A percentile compares a stretch with the other conserved stretches of the same genome.
Evolutionary conservation across 2,113 vertebrate species (phyloP).

Genomic region (Semnornis frantzii): DNA sequence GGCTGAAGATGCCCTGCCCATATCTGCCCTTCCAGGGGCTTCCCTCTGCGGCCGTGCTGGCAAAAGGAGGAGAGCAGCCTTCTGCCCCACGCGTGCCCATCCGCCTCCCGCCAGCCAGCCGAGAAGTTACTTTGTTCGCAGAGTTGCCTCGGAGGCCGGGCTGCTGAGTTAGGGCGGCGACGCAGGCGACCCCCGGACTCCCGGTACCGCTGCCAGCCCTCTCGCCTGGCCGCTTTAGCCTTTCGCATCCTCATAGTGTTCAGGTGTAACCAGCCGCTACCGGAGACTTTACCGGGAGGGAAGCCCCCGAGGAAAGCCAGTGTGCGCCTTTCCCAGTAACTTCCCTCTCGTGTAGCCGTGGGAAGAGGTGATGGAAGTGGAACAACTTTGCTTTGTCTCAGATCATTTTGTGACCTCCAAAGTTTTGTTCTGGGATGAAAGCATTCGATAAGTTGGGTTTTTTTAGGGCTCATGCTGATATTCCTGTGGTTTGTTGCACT

Average conservation of each 20-base stretch:
- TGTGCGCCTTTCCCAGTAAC: neutral
- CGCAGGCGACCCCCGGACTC: neutral
- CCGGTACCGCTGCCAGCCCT: neutral
- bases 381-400: slow-evolving; percentile 30
- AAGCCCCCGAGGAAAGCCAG: neutral
- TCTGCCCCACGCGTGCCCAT: neutral
- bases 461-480: neutral
- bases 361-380: neutral
- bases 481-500: neutral
- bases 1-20: neutral
- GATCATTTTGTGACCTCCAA: slow-evolving; percentile 37
- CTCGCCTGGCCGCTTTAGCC: neutral
- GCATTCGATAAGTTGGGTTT: neutral
- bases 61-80: neutral
- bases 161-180: neutral
- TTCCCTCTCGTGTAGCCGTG: neutral
- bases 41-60: neutral
- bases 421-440: slow-evolving; percentile 48
- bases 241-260: neutral
- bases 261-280: neutral
- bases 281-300: neutral
- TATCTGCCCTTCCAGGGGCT: neutral
- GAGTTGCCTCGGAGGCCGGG: slow-evolving; percentile 23
- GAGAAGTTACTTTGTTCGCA: slow-evolving; percentile 62
- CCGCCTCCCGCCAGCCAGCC: neutral